These are phyloP conservation scores for Coluber constrictor DNA, from an alignment of 2,797 vertebrate genomes.

Conservation along the genomic window DNA sequence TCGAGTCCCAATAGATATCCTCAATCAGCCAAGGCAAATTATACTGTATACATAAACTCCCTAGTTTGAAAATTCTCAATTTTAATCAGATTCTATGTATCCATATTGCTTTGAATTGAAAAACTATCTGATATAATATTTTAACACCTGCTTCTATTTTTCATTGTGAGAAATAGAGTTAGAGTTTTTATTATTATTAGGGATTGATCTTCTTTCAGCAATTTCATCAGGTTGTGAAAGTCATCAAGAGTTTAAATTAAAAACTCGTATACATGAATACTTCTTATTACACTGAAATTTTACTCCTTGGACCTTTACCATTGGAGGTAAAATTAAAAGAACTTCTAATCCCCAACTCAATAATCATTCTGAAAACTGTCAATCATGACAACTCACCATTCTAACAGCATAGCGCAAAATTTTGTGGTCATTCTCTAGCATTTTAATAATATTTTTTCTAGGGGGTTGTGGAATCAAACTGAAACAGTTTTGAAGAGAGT, in stretches of 20 bases:
- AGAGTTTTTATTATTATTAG: background rate
- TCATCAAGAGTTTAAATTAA: background rate
- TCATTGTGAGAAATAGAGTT: background rate
- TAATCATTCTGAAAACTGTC: background rate
- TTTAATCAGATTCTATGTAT: background rate
- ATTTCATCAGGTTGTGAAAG: background rate
- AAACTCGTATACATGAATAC: background rate
- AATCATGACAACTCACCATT: conserved; percentile 76
- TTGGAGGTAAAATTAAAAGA: background rate
- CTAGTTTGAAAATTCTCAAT: background rate
- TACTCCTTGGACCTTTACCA: background rate
- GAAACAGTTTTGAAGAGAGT: conserved; percentile 90
- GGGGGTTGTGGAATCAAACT: conserved; percentile 82
- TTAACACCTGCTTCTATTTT: background rate
- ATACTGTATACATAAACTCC: background rate
- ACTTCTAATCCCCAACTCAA: background rate
- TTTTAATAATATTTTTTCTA: conserved; percentile 79
- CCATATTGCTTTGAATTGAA: background rate
- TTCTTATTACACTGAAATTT: background rate
- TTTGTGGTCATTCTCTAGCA: conserved; percentile 81
- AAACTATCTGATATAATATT: background rate
- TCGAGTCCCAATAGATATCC: background rate
- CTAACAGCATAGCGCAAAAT: conserved; percentile 80
- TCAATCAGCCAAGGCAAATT: background rate
- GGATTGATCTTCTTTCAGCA: background rate